These are phyloP conservation scores for Amblyopsis rosae DNA, from an alignment of 2,113 vertebrate genomes.

Conservation along the genomic window DNA sequence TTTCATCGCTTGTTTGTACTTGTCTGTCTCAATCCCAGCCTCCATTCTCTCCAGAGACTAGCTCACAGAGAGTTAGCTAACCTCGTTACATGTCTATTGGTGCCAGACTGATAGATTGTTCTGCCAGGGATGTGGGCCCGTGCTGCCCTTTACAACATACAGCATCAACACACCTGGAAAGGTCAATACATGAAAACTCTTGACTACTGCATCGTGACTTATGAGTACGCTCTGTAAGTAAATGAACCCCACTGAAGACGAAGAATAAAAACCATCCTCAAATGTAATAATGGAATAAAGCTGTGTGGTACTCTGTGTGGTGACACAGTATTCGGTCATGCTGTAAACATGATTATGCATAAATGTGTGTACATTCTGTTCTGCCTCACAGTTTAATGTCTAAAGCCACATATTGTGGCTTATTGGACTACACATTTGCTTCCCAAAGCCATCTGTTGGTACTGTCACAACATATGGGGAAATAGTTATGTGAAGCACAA, in stretches of 20 bases:
- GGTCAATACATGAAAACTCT: not conserved
- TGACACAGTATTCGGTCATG: no score
- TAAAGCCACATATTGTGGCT: not conserved
- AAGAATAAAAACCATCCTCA: not conserved
- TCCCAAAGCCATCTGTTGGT: slow-evolving; percentile 5
- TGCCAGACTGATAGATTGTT: slow-evolving; percentile 2
- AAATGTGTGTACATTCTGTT: not conserved
- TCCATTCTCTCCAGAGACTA: not conserved
- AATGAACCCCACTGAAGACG: not conserved
- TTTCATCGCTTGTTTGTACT: not conserved
- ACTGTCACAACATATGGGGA: not conserved
- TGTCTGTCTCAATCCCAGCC: not conserved
- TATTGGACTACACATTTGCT: slow-evolving; percentile 7
- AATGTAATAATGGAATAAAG: no score
- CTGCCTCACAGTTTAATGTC: not conserved
- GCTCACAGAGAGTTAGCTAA: not conserved
- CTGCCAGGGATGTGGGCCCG: not conserved
- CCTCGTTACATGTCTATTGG: not conserved
- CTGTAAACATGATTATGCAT: no score
- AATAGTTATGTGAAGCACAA: slow-evolving; percentile 22
- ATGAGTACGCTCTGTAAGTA: not conserved
- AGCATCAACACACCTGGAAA: slow-evolving; percentile 2
- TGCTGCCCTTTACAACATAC: not conserved
- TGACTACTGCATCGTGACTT: slow-evolving; percentile 2
- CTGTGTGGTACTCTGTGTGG: no score